Evolutionary conservation across 2,113 vertebrate species (phyloP), one percentile per base, ranked within the genome.

Genomic region (Mirza zaza): DNA sequence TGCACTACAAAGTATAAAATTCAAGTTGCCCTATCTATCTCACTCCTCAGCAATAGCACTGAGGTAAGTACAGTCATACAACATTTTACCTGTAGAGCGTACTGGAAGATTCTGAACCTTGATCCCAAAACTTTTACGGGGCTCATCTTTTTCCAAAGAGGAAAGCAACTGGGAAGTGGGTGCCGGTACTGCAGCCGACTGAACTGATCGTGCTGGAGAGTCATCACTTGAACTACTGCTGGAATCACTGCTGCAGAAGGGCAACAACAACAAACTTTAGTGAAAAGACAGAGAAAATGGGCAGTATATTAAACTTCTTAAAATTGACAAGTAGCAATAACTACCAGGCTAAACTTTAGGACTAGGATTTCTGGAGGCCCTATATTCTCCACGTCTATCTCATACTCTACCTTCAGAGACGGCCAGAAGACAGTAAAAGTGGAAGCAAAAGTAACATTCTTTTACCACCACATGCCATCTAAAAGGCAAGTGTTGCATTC

Each of bases 31-130:
- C 65, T 39, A 17, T 90, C 82, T 29, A 42, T 79, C 71, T 81
- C 63, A 48, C 21, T 80, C 52, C 59, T 71, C 67, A 61, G n/a
- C 0, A 79, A 3, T 0, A 79, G 48, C 52, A 77, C 32, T 70
- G 8, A 91, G 50, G 18, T 94, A 94, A 34, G 3, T 2, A 63
- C 34, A 34, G 6, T 27, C 8, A 57, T 3, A 59, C 11, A 83
- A 85, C 91, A 71, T 42, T 70, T 94, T 97, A 99, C 99, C 99
- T 99, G 99, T 99, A 68, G 99, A 99, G 95, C 99, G 99, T 86
- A 99, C 99, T 95, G 99, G 99, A 98, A 99, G 99, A 98, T 99
- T 99, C 97, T 99, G 99, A 97, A 99, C 99, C 98, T 99, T 99
- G 98, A 99, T 99, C 97, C 99, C 99, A 98, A 99, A 99, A 97